Percentiles rank a stretch among this genome's conserved stretches.
These are phyloP conservation scores for Prochilodus magdalenae DNA, from an alignment of 2,113 vertebrate genomes.

Conservation along the genomic window DNA sequence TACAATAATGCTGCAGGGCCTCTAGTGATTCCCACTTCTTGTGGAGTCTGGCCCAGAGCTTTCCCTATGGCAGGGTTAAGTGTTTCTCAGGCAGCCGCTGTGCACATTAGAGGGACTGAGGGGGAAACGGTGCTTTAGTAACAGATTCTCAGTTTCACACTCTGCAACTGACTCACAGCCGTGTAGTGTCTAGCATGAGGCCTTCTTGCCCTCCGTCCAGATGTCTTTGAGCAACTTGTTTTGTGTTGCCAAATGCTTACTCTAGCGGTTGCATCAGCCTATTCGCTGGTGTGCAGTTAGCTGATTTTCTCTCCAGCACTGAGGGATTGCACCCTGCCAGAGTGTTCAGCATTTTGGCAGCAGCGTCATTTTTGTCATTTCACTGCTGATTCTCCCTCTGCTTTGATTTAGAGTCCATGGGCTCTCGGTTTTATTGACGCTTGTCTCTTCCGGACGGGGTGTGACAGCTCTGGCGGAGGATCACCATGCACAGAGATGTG, in stretches of 20 bases:
- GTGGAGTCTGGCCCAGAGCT: not conserved
- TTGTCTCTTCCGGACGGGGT: slow-evolving; percentile 18
- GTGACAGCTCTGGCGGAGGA: slow-evolving; percentile 14
- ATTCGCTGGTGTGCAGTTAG: slow-evolving; percentile 15
- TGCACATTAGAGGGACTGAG: not conserved
- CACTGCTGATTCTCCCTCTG: not conserved
- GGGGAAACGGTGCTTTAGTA: not conserved
- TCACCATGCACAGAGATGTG: not conserved
- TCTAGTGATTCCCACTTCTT: not conserved
- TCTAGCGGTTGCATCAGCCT: slow-evolving; percentile 7
- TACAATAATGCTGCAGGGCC: too few relatives aligned
- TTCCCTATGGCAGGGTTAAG: not conserved
- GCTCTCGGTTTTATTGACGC: not conserved
- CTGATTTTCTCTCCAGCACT: not conserved
- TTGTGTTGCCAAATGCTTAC: slow-evolving; percentile 11
- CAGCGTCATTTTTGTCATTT: slow-evolving; percentile 1
- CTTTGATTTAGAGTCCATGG: not conserved
- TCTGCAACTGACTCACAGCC: slow-evolving; percentile 6
- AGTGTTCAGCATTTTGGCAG: not conserved
- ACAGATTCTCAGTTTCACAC: not conserved
- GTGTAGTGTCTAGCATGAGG: slow-evolving; percentile 25
- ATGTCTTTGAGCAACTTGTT: slow-evolving; percentile 17
- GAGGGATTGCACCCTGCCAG: not conserved
- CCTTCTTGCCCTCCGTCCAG: slow-evolving; percentile 9
- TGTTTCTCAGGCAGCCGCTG: not conserved